Base-by-base conservation (phyloP, 2,888 invertebrate species). In the Drosophila fungiperda region DNA sequence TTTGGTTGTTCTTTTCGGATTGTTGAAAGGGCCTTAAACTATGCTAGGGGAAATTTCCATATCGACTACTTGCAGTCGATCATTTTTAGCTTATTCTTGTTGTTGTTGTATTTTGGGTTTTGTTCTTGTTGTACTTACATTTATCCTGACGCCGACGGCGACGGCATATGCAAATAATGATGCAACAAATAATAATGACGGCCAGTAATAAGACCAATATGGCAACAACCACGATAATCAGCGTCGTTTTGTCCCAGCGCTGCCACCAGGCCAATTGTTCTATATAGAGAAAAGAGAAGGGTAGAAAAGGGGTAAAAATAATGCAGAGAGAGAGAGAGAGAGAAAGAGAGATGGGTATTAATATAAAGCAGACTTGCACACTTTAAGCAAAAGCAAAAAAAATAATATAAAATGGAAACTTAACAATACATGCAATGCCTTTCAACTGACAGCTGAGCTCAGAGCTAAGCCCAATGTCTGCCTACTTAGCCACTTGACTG, bases 161-260 rank as follows among this genome's bases (percentile, higher is more conserved):
- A 83, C 97, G 94, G 93, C 98, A 98, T 86, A 98, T 95, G 92
- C 97, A 95, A 92, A 97, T 96, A 92, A 98, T 97, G 92, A 97
- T 96, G 93, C 97, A 96, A 93, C 97, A 97, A 68, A 98, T 94
- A 86, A 96, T 96, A 82, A 97, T 95, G 73, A 97, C 96, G 54
- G 96, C 95, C 80, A 94, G 93, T 76, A 96, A 94, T 77, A 96
- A 94, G 48, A 95, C 95, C 61, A 95, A 94, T 8, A 97, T 95
- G 53, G 95, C 94, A 69, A 95, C 95, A 61, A 96, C 94, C 73
- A 97, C 94, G 73, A 98, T 95, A 86, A 97, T 95, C 72, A 97
- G 94, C 88, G 96, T 96, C 87, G 97, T 96, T 83, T 96, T 96
- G 83, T 96, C 96, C 77, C 96, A 94, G 72, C 94, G 94, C 83